These are phyloP conservation scores for Carassius gibelio DNA, from an alignment of 2,113 vertebrate genomes.

Conservation along the genomic window DNA sequence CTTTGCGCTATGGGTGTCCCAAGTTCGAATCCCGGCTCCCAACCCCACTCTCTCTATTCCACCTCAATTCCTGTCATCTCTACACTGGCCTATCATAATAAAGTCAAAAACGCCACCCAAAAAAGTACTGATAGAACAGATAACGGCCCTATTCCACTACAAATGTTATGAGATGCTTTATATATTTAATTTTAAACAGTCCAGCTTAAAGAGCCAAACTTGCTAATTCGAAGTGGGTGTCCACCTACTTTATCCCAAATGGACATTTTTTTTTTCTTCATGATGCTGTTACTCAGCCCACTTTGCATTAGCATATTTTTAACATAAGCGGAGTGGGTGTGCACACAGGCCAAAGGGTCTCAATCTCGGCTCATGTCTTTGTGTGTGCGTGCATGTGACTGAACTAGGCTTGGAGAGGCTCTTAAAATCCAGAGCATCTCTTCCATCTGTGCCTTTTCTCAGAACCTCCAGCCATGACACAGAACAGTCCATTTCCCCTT, in stretches of 20 bases:
- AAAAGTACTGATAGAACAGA: neutral
- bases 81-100: too few relatives aligned
- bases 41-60: too few relatives aligned
- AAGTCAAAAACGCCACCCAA: neutral
- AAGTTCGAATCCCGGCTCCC: too few relatives aligned
- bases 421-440: slow-evolving; percentile 31
- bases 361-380: neutral
- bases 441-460: slow-evolving; percentile 45
- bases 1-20: too few relatives aligned
- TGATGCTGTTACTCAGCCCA: neutral
- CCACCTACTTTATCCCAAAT: neutral
- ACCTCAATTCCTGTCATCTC: too few relatives aligned
- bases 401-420: slow-evolving; percentile 15
- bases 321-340: slow-evolving; percentile 17
- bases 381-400: neutral
- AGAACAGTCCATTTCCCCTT: slow-evolving; percentile 31
- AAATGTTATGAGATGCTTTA: neutral
- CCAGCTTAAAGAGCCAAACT: neutral
- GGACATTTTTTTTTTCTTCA: neutral
- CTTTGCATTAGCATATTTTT: slow-evolving; percentile 27
- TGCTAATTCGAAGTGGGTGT: neutral
- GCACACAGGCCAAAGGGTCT: slow-evolving; percentile 2
- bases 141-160: neutral
- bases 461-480: slow-evolving; percentile 20
- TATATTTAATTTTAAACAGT: neutral